A percentile compares a stretch with the other conserved stretches of the same genome.
Conservation (phyloP, 2,888 invertebrate genomes). For the Aleiodes testaceus region DNA sequence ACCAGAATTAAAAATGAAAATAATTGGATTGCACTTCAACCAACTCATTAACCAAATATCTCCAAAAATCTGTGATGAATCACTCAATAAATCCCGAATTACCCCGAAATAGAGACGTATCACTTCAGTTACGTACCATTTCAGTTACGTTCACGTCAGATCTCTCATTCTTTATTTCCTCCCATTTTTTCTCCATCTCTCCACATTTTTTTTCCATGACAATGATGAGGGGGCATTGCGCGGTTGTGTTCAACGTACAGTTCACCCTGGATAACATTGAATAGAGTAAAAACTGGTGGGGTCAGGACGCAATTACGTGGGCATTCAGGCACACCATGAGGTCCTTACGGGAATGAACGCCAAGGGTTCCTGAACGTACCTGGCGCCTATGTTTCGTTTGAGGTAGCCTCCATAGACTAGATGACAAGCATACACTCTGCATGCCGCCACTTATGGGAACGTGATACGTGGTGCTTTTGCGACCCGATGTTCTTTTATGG, state of each 20-base stretch:
- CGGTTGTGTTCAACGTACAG: slow-evolving; percentile 10
- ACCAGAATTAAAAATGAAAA: neutral
- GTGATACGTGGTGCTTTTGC: slow-evolving; percentile 57
- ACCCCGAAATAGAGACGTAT: slow-evolving; percentile 20
- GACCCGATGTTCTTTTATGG: slow-evolving; percentile 61
- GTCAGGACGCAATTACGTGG: slow-evolving; percentile 52
- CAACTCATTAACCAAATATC: neutral
- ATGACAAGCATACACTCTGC: slow-evolving; percentile 53
- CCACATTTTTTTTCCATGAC: slow-evolving; percentile 16
- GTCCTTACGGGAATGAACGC: slow-evolving; percentile 39
- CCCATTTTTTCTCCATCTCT: neutral
- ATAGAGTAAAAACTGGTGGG: slow-evolving; percentile 45
- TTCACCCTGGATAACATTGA: slow-evolving; percentile 27
- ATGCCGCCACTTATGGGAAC: slow-evolving; percentile 65
- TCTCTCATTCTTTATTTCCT: neutral
- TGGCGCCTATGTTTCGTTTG: slow-evolving; percentile 56
- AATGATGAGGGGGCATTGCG: slow-evolving; percentile 36
- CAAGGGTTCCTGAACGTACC: slow-evolving; percentile 47
- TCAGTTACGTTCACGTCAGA: slow-evolving; percentile 29
- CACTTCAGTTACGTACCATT: slow-evolving; percentile 6
- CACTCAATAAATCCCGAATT: slow-evolving; percentile 20
- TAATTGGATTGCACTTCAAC: neutral
- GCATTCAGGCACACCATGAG: slow-evolving; percentile 59
- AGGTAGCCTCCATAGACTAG: slow-evolving; percentile 52
- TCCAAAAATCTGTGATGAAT: neutral